Base-by-base conservation (phyloP, 1,140 invertebrate species). In the Diplogasteroides magnus region DNA sequence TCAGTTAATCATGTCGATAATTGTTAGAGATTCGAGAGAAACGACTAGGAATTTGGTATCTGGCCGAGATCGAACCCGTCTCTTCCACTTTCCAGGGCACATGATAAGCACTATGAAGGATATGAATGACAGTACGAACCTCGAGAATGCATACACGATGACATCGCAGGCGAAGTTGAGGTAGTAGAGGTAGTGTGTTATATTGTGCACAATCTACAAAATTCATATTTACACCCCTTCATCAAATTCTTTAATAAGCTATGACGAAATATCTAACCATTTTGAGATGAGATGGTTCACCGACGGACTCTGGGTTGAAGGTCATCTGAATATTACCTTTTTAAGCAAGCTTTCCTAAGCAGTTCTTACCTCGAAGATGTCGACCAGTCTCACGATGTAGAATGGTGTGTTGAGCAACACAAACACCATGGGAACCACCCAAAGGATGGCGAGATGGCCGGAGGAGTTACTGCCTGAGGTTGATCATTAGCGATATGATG, bases 351-450 rank as follows among this genome's bases (percentile, higher is more conserved):
- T 59, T 14, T 25, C 14, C n/a, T 11, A 2, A 2, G 25, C 19
- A 2, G 28, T 63, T n/a, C 19, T 13, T 13, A 23, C 13, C 25
- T 28, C n/a, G 19, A n/a, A 23, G 13, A 71, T 56, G 29, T 81
- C 79, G 31, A 82, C 48, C 57, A 81, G 73, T 56, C 77, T 77
- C 3, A 81, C 67, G 11, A 82, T 65, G 65, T 82, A 81, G 62
- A 82, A 82, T 1, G 80, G 80, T 6, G 80, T 79, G 73, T 82
- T 82, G n/a, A 82, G 62, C 23, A 82, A 61, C 27, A 80, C 79
- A 48, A 83, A 82, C 31, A 83, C 81, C 37, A 82, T 62, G 2
- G 80, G 80, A 59, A 82, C 78, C n/a, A 82, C 81, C 37, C 81
- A 67, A 26, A 82, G 67, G 65, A 82, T 48, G 6, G 6, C 19